Evolutionary conservation across 2,113 vertebrate genomes (phyloP).

Genomic region (Erpornis zantholeuca): DNA sequence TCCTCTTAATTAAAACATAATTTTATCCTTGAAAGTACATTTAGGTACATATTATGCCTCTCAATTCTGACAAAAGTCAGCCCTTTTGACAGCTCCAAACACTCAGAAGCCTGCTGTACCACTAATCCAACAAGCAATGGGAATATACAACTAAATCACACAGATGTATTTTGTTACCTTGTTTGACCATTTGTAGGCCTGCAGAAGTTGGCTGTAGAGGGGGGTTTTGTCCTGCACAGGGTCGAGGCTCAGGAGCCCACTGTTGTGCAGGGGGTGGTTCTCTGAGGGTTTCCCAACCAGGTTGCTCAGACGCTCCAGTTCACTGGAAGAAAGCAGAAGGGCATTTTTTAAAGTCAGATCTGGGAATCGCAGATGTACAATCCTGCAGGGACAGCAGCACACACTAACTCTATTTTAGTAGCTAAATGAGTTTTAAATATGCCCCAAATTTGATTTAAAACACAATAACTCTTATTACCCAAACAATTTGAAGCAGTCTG

Average conservation of each 20-base stretch:
- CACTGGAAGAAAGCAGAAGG: conserved; percentile 74
- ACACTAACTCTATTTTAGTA: neutral
- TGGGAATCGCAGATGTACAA: rapidly evolving
- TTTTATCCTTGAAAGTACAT: neutral
- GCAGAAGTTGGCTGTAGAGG: conserved; percentile 94
- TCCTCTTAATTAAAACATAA: neutral
- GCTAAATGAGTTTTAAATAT: neutral
- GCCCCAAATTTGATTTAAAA: neutral
- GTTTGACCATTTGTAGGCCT: conserved; percentile 99
- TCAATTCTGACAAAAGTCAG: neutral
- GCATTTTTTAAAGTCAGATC: neutral
- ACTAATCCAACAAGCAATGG: neutral
- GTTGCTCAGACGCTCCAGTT: conserved; percentile 92
- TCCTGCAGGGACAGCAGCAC: neutral
- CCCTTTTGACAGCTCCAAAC: neutral
- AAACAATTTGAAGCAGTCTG: neutral
- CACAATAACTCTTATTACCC: neutral
- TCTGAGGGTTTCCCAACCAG: conserved; percentile 94
- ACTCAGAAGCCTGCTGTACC: too few species aligned
- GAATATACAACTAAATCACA: neutral
- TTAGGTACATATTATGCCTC: neutral
- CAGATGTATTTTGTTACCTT: conserved; percentile 76
- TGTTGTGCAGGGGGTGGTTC: conserved; percentile 96
- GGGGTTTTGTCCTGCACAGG: conserved; percentile 98
- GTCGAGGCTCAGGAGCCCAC: conserved; percentile 91